Base-by-base conservation (phyloP, 2,888 invertebrate genomes). In the Coelinius sp. region DNA sequence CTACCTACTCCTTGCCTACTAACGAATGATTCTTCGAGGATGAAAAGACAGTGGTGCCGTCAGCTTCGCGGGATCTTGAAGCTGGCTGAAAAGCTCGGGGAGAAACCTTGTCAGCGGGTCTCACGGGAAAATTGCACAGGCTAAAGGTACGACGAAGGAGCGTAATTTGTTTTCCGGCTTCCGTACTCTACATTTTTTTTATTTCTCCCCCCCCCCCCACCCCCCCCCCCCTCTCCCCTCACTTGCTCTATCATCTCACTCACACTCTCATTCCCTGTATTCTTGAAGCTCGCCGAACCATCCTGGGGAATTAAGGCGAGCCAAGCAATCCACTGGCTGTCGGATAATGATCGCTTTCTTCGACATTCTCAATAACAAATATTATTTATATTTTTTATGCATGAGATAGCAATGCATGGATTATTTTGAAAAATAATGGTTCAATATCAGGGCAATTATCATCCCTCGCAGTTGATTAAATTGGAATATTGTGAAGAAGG, bases 1-100 rank as follows among this genome's bases (percentile, higher is more conserved):
- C 25, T 53, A 53, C 59, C 31, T 59, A 59, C 63, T 63, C 41
- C 62, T 46, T 53, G 44, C 67, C 67, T 77, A 77, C 82, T 83
- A 83, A 83, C 79, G 83, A 83, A 83, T 83, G 83, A 83, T 83
- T 83, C 80, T 83, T 82, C 78, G 76, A 73, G 76, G 76, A 76
- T 79, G 79, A 83, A 83, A 83, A 82, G 82, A 82, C 80, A 83
- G 78, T 82, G n/a, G 81, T 81, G 77, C 77, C 79, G 81, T 81
- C 82, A 80, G 80, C 80, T 73, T 70, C 68, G 68, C 52, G 66
- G n/a, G 66, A 73, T 71, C 71, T 76, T 73, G 59, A 62, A 56
- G 70, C 70, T 41, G 77, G 59, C 77, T 79, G 81, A 82, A 81
- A 82, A 79, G 81, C 68, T 71, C 68, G 77, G 77, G n/a, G 76